These are phyloP conservation scores for Crepidodera aurea DNA, from an alignment of 2,888 invertebrate genomes.

Conservation along the genomic window DNA sequence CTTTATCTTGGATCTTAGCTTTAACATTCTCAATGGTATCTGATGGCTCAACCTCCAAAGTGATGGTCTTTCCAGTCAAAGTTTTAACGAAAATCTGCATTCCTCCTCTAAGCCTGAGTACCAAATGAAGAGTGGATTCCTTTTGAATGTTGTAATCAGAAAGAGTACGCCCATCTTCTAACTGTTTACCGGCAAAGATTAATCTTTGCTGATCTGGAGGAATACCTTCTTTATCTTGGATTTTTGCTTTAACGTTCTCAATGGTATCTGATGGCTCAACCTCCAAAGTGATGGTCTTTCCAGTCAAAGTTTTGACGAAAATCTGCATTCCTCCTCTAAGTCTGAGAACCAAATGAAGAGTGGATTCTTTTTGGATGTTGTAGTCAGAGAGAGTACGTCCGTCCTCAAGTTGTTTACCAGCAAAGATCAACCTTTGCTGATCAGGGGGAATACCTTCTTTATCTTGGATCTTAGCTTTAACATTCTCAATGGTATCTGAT, in stretches of 20 bases:
- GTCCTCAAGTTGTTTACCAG: conserved; percentile 93
- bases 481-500: conserved; percentile 92
- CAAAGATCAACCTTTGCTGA: conserved; percentile 88
- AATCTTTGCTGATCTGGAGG: conserved; percentile 71
- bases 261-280: conserved; percentile 91
- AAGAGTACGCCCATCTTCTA: conserved; percentile 88
- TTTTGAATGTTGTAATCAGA: conserved; percentile 96
- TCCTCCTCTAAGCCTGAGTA: conserved; percentile 89
- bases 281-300: conserved; percentile 92
- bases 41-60: conserved; percentile 68
- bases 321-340: conserved; percentile 98
- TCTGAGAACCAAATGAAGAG: conserved; percentile 91
- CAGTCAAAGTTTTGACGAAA: conserved; percentile 92
- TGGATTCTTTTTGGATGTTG: conserved; percentile 94
- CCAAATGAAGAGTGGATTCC: conserved; percentile 88
- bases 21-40: conserved; percentile 73
- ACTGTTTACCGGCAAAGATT: conserved; percentile 93
- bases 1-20: conserved; percentile 67
- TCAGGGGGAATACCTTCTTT: conserved; percentile 92
- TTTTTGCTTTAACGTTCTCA: conserved; percentile 93
- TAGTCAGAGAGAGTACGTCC: conserved; percentile 91
- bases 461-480: conserved; percentile 90
- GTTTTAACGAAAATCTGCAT: conserved; percentile 69
- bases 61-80: conserved; percentile 66
- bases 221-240: conserved; percentile 73